Conservation (phyloP, 2,113 vertebrate genomes). For the Sialia sialis region DNA sequence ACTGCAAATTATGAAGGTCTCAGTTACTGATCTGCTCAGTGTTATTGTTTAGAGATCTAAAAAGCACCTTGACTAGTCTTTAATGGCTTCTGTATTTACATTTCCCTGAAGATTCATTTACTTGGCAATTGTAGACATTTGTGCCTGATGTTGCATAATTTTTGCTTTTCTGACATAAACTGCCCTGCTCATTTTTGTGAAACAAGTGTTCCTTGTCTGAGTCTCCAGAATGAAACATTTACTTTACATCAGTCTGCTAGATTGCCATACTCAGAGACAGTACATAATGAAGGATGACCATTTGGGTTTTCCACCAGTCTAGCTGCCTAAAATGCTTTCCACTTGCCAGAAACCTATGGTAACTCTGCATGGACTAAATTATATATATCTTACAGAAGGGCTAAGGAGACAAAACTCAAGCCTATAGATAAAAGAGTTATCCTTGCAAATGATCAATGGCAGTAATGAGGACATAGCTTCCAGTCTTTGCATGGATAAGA, state of each 20-base stretch:
- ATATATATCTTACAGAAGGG: neutral
- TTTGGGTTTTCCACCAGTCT: neutral
- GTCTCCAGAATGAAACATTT: neutral
- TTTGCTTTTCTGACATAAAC: conserved; percentile 47
- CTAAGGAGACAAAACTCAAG: neutral
- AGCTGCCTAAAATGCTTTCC: neutral
- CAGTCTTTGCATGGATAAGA: neutral
- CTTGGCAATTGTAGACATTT: conserved; percentile 3
- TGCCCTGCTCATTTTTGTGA: conserved; percentile 16
- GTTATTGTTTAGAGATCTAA: conserved; percentile 5
- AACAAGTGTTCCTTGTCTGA: neutral
- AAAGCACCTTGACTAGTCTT: neutral
- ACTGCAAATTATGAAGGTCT: neutral
- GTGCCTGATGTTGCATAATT: conserved; percentile 45
- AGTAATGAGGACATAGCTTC: neutral
- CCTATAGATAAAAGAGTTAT: neutral
- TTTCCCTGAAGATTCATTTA: conserved; percentile 54
- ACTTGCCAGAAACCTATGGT: neutral
- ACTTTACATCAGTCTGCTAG: neutral
- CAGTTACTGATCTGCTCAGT: neutral
- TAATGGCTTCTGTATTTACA: conserved; percentile 50
- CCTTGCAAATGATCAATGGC: neutral
- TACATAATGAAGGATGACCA: neutral
- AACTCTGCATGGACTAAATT: neutral
- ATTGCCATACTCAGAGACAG: neutral